Evolutionary conservation across 1,140 invertebrate species (phyloP), one percentile per base, ranked within the genome.

Genomic region (Nylanderia fulva): DNA sequence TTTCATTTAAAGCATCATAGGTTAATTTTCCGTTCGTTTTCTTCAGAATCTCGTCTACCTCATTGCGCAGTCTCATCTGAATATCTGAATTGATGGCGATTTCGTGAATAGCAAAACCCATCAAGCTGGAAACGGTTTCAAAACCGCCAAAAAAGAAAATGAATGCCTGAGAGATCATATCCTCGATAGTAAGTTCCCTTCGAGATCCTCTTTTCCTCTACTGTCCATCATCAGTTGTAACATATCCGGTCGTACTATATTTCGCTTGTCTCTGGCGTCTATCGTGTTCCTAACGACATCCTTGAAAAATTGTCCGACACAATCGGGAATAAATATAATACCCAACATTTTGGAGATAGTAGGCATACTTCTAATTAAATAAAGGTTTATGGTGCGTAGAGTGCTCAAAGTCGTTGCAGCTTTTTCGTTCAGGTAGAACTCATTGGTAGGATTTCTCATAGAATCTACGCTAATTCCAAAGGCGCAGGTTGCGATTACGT

Each of bases 41-140:
- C 29, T 92, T 90, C 24, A 94, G 88, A 0, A 93, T 87, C 58
- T 90, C 92, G n/a, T 94, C 91, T 39, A 97, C 94, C 91, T 97
- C 96, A 56, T 95, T 91, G 56, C 95, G 94, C 36, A 97, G 84
- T 90, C 93, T 95, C 4, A 94, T 91, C 87, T 97, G 96, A 21
- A 95, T 86, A 0, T 96, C 94, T 0, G 94, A 95, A 90, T 96
- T 94, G 15, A 95, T 85, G 0, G 96, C 95, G 11, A 97, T 88
- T 64, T 95, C 85, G 82, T 95, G 94, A 1, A 91, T 27, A 0
- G 90, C 77, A 2, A 96, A 88, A 96, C 92, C 86, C 15, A 95
- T 85, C 0, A 94, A 82, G 9, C 89, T 89, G 0, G 95, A 90
- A 0, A 95, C 94, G 0, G 96, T 96, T 68, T 97, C 96, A 86